Base-by-base conservation (phyloP, 1,140 invertebrate species). In the Pseudomyrmex sp. region DNA sequence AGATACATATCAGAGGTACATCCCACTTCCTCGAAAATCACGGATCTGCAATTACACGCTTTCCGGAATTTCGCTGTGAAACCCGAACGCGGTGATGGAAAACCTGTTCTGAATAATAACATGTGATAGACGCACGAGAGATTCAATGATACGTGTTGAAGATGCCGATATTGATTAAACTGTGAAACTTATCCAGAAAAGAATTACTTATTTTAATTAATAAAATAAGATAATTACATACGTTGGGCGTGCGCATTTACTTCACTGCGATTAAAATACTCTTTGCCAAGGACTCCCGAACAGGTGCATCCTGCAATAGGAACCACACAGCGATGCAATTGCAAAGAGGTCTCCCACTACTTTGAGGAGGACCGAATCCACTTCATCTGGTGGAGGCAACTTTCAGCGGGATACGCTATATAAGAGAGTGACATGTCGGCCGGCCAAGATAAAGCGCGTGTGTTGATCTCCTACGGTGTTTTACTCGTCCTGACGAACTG, bases 331-430 rank as follows among this genome's bases (percentile, higher is more conserved):
- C 13, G 48, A 15, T 70, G 50, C 61, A 59, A 44, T 26, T 44
- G 44, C 44, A 68, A 63, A 54, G 15, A 10, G 68, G 65, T 76
- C 82, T 79, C 75, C 82, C 89, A 85, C 86, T 82, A 80, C 72
- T 83, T 68, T 69, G 72, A 50, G 68, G 54, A 72, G 76, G 48
- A 84, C 10, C 63, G 74, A 77, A 72, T 80, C 56, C 54, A 73
- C 66, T 85, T 87, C 74, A 83, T 62, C 66, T 89, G 91, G 91
- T 92, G 92, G 93, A 93, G 91, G 93, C 89, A 93, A 93, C 92
- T 94, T 94, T 94, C 93, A 94, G 93, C 86, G 87, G 86, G 85
- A 87, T 88, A 89, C 86, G 91, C 91, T 94, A 94, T 94, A 94
- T 94, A 94, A 94, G 93, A 90, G 92, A 93, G 91, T 90, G 93